Evolutionary conservation across 2,113 vertebrate genomes (phyloP).

Genomic region (Dunckerocampus dactyliophorus): DNA sequence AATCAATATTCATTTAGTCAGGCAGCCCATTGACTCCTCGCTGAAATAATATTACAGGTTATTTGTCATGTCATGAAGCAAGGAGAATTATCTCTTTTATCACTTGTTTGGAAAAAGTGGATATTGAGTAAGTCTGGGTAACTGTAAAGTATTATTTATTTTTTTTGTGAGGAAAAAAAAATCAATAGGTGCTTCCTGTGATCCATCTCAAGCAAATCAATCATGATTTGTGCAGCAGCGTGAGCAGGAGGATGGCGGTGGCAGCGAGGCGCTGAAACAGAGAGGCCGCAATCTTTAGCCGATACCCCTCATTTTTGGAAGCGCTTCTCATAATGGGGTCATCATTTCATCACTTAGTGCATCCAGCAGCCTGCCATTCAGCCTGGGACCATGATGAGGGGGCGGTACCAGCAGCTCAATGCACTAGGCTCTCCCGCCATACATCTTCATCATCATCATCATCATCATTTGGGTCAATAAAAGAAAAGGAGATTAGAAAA

Average conservation of each 20-base stretch:
- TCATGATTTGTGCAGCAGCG: slow-evolving; percentile 84
- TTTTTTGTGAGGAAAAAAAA: slow-evolving; percentile 81
- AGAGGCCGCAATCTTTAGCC: slow-evolving; percentile 85
- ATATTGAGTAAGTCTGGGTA: slow-evolving; percentile 73
- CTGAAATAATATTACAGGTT: slow-evolving; percentile 97
- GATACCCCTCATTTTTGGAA: slow-evolving; percentile 91
- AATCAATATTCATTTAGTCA: slow-evolving; percentile 99
- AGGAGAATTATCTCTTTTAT: slow-evolving; percentile 82
- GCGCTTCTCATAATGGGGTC: slow-evolving; percentile 94
- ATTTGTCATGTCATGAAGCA: slow-evolving; percentile 92
- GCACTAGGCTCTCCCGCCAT: slow-evolving; percentile 38
- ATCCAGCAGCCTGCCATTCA: slow-evolving; percentile 78
- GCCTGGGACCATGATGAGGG: slow-evolving; percentile 65
- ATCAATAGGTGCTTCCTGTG: slow-evolving; percentile 98
- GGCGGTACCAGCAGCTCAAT: slow-evolving; percentile 31
- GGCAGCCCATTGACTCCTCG: slow-evolving; percentile 94
- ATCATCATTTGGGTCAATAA: slow-evolving; percentile 63
- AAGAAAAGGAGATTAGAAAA: slow-evolving; percentile 48
- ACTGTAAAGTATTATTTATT: slow-evolving; percentile 90
- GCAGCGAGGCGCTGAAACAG: slow-evolving; percentile 47
- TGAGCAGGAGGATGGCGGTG: slow-evolving; percentile 72
- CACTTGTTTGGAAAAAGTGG: slow-evolving; percentile 18
- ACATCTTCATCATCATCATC: slow-evolving; percentile 48
- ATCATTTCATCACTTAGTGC: slow-evolving; percentile 96
- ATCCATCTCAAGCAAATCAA: slow-evolving; percentile 97